Evolutionary conservation across 2,797 vertebrate species (phyloP), one percentile per base, ranked within the genome.

Genomic region (Thaleichthys pacificus): DNA sequence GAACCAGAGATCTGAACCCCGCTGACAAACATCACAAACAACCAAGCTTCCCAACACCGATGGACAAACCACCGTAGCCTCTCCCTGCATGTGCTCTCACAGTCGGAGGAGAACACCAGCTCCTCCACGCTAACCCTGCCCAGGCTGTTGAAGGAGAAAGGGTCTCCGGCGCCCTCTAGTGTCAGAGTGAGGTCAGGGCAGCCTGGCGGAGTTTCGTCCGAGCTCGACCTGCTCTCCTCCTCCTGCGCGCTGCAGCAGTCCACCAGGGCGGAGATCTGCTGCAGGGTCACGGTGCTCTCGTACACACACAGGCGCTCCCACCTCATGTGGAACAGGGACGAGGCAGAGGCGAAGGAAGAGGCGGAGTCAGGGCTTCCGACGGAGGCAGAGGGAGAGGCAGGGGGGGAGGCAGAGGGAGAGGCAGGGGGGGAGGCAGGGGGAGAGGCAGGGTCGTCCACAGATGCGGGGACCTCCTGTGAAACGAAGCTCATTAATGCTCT

Each of bases 131-230:
- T 26, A 1, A 71, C 78, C 71, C 78, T 79, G 70, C 75, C 66
- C 19, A 66, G 75, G 49, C 56, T 65, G 57, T 71, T 68, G 26
- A 80, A 57, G 32, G 58, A 74, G 69, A 73, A 24, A 0, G 63
- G 68, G 54, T 80, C 28, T 79, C 72, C 80, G 67, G 78, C 21
- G 19, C 85, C 85, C 78, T 85, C 90, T 88, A 80, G 8, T 4
- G 51, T 68, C n/a, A 75, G 51, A n/a, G 61, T 69, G 2, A 68
- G 57, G 66, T 86, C 76, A 56, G 69, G 61, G 56, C 66, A 72
- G 2, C 70, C 71, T 21, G 58, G 11, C 69, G 47, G 1, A 63
- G 74, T 2, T 5, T 69, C 17, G 7, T 70, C 66, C 19, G 71
- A 71, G 4, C 71, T 19, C 3, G 56, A 61, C 63, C 65, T 21